A percentile compares a stretch with the other conserved stretches of the same genome.
Conservation (phyloP, 2,113 vertebrate species). For the Nasalis larvatus region DNA sequence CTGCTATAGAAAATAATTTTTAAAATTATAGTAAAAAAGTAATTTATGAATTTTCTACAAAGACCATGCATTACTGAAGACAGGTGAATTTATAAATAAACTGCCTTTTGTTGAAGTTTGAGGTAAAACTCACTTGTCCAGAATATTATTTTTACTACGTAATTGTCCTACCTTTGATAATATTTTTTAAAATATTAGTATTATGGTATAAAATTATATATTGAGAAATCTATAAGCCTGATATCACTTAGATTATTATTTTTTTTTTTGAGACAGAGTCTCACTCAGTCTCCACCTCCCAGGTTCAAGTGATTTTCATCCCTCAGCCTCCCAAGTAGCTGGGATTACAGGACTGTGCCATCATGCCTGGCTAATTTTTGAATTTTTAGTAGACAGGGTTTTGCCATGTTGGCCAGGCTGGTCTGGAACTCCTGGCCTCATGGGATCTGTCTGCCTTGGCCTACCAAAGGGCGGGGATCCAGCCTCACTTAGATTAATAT, state of each 20-base stretch:
- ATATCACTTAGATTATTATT: not conserved
- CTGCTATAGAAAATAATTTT: conserved; percentile 3
- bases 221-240: not conserved
- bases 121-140: conserved; percentile 32
- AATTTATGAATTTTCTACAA: not conserved
- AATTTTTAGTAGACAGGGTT: too few species aligned
- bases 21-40: conserved; percentile 4
- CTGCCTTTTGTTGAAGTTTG: conserved; percentile 28
- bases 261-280: too few species aligned
- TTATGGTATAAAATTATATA: not conserved
- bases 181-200: not conserved
- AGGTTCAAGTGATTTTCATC: too few species aligned
- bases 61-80: not conserved
- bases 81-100: not conserved
- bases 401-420: too few species aligned
- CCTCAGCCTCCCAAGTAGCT: too few species aligned
- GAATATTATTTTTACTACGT: conserved; percentile 1
- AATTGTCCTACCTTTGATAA: not conserved
- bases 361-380: too few species aligned
- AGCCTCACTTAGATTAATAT: not conserved
- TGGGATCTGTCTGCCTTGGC: too few species aligned
- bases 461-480: too few species aligned
- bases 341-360: too few species aligned
- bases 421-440: too few species aligned
- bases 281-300: too few species aligned